These are phyloP conservation scores for Girardia tigrina DNA, from an alignment of 2,888 invertebrate species.

Conservation along the genomic window DNA sequence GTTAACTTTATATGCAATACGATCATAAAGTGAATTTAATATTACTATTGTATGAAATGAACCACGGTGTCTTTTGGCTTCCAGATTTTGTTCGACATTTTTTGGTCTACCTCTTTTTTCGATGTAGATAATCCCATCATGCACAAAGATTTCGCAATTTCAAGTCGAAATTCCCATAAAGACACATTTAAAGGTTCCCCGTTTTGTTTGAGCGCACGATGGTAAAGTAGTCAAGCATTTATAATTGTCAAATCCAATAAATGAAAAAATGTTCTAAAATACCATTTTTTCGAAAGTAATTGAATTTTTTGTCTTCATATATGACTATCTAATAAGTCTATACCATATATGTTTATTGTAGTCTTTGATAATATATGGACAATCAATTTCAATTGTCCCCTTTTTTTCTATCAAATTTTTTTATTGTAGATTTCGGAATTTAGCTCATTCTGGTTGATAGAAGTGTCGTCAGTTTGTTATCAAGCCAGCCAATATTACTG, in stretches of 20 bases:
- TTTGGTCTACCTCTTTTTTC: background rate
- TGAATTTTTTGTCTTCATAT: background rate
- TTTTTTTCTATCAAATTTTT: background rate
- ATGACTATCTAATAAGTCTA: background rate
- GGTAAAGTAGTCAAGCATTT: background rate
- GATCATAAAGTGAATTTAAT: too few relatives aligned
- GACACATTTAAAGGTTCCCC: background rate
- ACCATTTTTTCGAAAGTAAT: background rate
- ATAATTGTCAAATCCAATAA: background rate
- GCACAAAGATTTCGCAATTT: background rate
- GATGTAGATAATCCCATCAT: background rate
- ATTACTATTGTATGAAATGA: too few relatives aligned
- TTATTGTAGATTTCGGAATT: too few relatives aligned
- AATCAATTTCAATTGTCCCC: background rate
- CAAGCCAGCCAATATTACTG: too few relatives aligned
- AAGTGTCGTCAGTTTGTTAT: background rate
- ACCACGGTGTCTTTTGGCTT: too few relatives aligned
- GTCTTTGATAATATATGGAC: background rate
- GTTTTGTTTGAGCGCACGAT: background rate
- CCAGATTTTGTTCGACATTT: too few relatives aligned
- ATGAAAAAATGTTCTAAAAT: background rate
- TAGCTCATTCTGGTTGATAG: background rate
- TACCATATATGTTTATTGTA: background rate
- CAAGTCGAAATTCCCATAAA: background rate
- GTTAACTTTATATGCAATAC: too few relatives aligned